Conservation (phyloP, 2,113 vertebrate species). For the Pipra filicauda region DNA sequence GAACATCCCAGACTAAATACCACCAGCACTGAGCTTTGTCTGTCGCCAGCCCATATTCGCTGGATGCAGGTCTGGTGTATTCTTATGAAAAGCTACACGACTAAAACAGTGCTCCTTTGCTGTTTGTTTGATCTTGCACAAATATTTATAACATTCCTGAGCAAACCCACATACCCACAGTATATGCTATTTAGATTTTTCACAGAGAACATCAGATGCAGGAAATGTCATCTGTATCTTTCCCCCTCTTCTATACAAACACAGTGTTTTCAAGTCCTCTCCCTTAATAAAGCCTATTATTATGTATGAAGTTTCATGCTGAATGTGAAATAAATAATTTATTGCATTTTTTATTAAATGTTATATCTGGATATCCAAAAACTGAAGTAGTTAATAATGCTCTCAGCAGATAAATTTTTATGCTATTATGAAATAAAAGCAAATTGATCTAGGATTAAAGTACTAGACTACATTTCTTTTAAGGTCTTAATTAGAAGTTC, state of each 20-base stretch:
- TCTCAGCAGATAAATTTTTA: not conserved
- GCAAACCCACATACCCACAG: not conserved
- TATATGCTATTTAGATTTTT: not conserved
- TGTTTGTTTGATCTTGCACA: not conserved
- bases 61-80: fast-evolving
- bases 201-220: not conserved
- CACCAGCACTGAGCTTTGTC: not conserved
- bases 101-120: not conserved
- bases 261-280: not conserved
- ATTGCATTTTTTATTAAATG: not conserved
- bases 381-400: not conserved
- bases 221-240: not conserved
- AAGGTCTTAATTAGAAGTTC: not conserved
- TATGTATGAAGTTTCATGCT: not conserved
- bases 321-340: not conserved
- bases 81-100: not conserved
- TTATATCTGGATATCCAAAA: not conserved
- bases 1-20: not conserved
- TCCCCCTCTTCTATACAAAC: not conserved
- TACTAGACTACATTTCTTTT: not conserved
- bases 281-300: not conserved
- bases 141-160: not conserved
- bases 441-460: slow-evolving; percentile 21
- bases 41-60: not conserved
- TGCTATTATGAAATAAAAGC: slow-evolving; percentile 10